Conservation (phyloP, 2,888 invertebrate genomes). For the Acanthopleura granulata region DNA sequence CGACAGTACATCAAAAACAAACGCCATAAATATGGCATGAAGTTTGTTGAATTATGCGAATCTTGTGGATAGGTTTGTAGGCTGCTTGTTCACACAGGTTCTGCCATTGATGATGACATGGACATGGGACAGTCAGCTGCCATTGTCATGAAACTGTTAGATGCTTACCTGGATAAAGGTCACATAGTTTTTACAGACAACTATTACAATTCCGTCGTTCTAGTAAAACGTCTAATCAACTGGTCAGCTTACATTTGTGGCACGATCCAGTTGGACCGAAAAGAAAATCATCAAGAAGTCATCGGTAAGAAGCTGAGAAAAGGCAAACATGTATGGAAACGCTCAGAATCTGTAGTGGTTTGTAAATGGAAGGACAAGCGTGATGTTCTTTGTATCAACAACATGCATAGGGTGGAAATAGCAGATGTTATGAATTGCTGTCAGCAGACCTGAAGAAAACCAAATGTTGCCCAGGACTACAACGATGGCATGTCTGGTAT, state of each 20-base stretch:
- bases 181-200: conserved; percentile 23
- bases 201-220: conserved; percentile 23
- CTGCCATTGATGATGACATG: neutral
- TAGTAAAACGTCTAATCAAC: conserved; percentile 18
- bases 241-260: too few species aligned
- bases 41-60: too few species aligned
- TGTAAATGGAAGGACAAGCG: conserved; percentile 28
- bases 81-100: neutral
- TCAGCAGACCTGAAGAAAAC: conserved; percentile 21
- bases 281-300: too few species aligned
- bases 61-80: neutral
- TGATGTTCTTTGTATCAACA: conserved; percentile 24
- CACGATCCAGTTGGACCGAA: too few species aligned
- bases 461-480: conserved; percentile 27
- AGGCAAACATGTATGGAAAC: conserved; percentile 26
- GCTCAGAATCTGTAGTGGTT: conserved; percentile 20
- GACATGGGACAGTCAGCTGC: too few species aligned
- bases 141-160: conserved; percentile 20
- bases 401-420: conserved; percentile 25
- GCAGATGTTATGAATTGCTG: conserved; percentile 24
- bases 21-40: too few species aligned
- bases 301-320: conserved; percentile 27
- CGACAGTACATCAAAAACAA: neutral
- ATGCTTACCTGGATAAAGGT: conserved; percentile 21
- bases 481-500: conserved; percentile 29